Evolutionary conservation across 2,888 invertebrate species (phyloP).

Genomic region (Lepidonotus clava): DNA sequence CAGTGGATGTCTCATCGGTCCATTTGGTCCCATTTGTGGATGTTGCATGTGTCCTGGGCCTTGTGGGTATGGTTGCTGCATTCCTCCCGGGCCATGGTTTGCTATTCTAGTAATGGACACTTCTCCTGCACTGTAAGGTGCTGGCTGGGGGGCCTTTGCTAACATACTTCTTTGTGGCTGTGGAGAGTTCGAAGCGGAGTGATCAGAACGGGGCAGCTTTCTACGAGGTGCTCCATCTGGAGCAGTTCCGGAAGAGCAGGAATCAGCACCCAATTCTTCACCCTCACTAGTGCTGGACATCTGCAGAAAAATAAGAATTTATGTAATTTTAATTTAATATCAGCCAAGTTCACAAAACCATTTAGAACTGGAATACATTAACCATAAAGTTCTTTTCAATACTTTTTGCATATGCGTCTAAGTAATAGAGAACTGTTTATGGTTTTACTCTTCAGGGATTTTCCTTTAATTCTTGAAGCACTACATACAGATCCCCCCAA

Average conservation of each 20-base stretch:
- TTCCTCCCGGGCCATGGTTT: conserved; percentile 16
- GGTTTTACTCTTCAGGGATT: too few species aligned
- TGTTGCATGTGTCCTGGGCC: not conserved
- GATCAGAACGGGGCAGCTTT: not conserved
- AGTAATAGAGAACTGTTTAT: too few species aligned
- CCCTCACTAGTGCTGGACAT: not conserved
- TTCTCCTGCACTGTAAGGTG: not conserved
- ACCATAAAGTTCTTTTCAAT: too few species aligned
- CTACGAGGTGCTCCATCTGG: not conserved
- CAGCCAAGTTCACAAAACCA: too few species aligned
- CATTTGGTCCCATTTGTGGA: conserved; percentile 19
- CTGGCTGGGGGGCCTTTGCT: conserved; percentile 34
- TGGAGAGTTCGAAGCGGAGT: not conserved
- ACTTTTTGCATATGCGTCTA: too few species aligned
- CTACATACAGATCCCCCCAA: too few species aligned
- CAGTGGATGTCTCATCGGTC: not conserved
- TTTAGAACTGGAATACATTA: too few species aligned
- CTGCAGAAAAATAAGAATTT: too few species aligned
- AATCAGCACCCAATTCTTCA: not conserved
- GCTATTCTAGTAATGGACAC: not conserved
- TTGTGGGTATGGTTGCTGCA: not conserved
- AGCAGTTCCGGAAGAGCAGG: not conserved
- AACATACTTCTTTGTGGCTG: not conserved
- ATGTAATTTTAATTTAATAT: too few species aligned
- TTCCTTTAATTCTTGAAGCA: too few species aligned